Base-by-base conservation (phyloP, 2,888 invertebrate genomes). In the Aphrophora alni region DNA sequence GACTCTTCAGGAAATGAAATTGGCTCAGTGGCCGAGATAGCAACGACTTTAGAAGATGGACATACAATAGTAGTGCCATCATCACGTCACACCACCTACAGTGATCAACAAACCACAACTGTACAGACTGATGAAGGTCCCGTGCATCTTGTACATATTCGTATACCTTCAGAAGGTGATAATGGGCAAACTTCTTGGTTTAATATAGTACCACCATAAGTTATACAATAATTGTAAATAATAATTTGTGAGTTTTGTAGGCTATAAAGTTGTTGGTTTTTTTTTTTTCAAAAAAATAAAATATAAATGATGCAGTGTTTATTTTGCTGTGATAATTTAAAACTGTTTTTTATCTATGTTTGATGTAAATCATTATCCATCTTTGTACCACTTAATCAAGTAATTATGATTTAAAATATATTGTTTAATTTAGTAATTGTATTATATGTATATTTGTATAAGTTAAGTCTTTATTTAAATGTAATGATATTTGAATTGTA, bases 71-170 rank as follows among this genome's bases (percentile, higher is more conserved):
- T 86, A 24, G 85, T 85, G 14, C 85, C 85, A 10, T 84, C 85
- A 12, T 83, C 84, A 8, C 81, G 84, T 10, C 81, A 84, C 33
- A 70, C 26, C 27, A 76, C 68, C 33, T 77, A 78, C 68, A 51
- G 59, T 8, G 72, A 75, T 25, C 81, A 82, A 28, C 81, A 82
- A 28, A 81, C 82, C 5, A 72, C 82, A 25, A 77, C 78, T 8
- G 83, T 86, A 14, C 85, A 86, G 69, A 85, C 85, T 0, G 84
- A 84, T 26, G 84, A 84, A 33, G 87, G 86, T 3, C 85, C 86
- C 26, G 86, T 87, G 14, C 87, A 87, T 78, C 83, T 87, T 17
- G 86, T 87, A 25, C 87, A 87, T 81, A 87, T 87, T 70, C 84
- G 85, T 75, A 84, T 87, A 38, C 86, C 86, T 4, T 84, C 85